Conservation (phyloP, 2,888 invertebrate species). For the Dastarcus helophoroides region DNA sequence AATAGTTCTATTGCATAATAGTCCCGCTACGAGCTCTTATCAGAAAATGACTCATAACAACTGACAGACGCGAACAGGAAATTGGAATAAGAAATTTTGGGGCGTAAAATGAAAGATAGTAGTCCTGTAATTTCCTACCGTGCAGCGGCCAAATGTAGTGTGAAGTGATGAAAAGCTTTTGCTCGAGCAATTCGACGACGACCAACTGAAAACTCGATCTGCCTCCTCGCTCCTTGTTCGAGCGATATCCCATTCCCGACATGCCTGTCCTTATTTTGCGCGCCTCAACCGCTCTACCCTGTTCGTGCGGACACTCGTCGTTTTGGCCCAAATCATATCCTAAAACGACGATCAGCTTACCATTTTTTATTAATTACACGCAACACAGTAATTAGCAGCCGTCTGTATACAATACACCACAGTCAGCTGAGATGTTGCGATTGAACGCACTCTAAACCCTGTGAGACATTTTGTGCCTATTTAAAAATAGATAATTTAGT, state of each 20-base stretch:
- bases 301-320: constrained; percentile 13
- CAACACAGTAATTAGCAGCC: too few relatives aligned
- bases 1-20: constrained; percentile 42
- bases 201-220: constrained; percentile 9
- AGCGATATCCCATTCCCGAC: constrained; percentile 29
- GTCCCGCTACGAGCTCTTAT: constrained; percentile 45
- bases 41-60: constrained; percentile 65
- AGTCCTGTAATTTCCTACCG: constrained; percentile 55
- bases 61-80: constrained; percentile 47
- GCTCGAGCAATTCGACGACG: constrained; percentile 9
- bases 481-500: too few relatives aligned
- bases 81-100: constrained; percentile 69
- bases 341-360: too few relatives aligned
- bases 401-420: too few relatives aligned
- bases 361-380: too few relatives aligned
- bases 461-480: too few relatives aligned
- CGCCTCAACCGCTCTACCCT: constrained; percentile 18
- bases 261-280: constrained; percentile 25
- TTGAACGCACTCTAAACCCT: too few relatives aligned
- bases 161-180: not conserved
- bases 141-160: constrained; percentile 5
- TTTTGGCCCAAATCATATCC: too few relatives aligned
- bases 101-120: constrained; percentile 68
- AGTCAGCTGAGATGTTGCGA: too few relatives aligned
- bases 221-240: constrained; percentile 15